phyloP scores from a whole-genome alignment of 64 coral and sea anemone species.

The Orbicella faveolata region DNA sequence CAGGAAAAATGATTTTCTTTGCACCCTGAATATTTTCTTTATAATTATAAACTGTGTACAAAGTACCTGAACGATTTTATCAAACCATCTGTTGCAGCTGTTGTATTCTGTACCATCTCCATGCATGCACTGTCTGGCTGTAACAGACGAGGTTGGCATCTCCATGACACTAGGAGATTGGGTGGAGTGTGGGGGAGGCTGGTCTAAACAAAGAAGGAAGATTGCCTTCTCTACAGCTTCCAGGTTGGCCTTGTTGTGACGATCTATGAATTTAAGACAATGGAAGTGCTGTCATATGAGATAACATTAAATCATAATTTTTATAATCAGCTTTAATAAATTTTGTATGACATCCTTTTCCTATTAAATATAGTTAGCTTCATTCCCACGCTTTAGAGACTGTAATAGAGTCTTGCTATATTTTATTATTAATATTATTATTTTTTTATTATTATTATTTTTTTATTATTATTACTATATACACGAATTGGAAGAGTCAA shows the following conservation, averaged over 20 bases:
- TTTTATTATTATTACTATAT: too few species aligned
- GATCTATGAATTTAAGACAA: slow-evolving; percentile 49
- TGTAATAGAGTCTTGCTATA: too few species aligned
- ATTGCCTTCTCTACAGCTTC: slow-evolving; percentile 81
- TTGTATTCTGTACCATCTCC: slow-evolving; percentile 89
- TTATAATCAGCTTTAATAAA: too few species aligned
- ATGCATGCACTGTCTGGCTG: slow-evolving; percentile 80
- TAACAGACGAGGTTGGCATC: slow-evolving; percentile 70
- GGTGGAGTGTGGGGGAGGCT: slow-evolving; percentile 70
- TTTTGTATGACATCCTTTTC: too few species aligned
- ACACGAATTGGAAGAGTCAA: too few species aligned
- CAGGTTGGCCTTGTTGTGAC: slow-evolving; percentile 74
- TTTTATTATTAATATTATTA: too few species aligned
- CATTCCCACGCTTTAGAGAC: too few species aligned
- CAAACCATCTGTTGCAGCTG: slow-evolving; percentile 97
- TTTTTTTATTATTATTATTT: too few species aligned
- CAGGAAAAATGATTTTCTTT: too few species aligned
- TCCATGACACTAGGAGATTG: slow-evolving; percentile 88
- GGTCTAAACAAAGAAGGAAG: slow-evolving; percentile 88
- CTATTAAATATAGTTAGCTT: too few species aligned
- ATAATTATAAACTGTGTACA: not conserved
- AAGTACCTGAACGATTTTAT: slow-evolving; percentile 84
- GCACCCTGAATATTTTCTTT: too few species aligned
- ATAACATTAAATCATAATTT: not conserved
- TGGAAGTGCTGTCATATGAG: not conserved